Conservation (phyloP, 1,140 invertebrate genomes). For the Diabrotica virgifera region DNA sequence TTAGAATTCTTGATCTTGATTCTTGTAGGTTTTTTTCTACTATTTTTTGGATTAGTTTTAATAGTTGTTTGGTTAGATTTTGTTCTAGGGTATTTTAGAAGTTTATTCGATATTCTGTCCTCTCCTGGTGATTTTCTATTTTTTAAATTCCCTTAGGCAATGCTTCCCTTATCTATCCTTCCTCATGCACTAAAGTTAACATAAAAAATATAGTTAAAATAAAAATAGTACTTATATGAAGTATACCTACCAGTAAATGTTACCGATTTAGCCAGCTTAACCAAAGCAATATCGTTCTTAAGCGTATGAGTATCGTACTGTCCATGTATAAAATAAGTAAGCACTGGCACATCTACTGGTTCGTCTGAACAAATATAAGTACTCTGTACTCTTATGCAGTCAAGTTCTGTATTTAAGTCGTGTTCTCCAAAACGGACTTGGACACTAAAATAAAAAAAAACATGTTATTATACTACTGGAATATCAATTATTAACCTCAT, state of each 20-base stretch:
- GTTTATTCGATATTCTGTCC: too few relatives aligned
- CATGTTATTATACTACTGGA: too few relatives aligned
- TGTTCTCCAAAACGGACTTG: slow-evolving; percentile 77
- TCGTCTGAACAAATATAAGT: slow-evolving; percentile 45
- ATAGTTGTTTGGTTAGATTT: too few relatives aligned
- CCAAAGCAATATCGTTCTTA: slow-evolving; percentile 76
- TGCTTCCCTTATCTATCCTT: too few relatives aligned
- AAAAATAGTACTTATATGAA: not conserved
- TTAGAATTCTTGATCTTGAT: too few relatives aligned
- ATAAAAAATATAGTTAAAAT: not conserved
- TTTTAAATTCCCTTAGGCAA: too few relatives aligned
- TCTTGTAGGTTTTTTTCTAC: too few relatives aligned
- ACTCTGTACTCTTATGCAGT: slow-evolving; percentile 51
- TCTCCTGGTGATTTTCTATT: too few relatives aligned
- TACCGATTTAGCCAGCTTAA: slow-evolving; percentile 69
- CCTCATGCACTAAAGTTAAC: too few relatives aligned
- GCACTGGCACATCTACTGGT: slow-evolving; percentile 47
- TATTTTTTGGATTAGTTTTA: too few relatives aligned
- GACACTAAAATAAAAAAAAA: slow-evolving; percentile 61
- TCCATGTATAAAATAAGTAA: slow-evolving; percentile 46
- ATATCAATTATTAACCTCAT: too few relatives aligned
- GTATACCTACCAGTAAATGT: slow-evolving; percentile 31
- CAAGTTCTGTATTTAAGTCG: slow-evolving; percentile 56
- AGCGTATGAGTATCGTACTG: slow-evolving; percentile 66
- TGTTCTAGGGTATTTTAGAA: too few relatives aligned